A percentile compares a stretch with the other conserved stretches of the same genome.
phyloP scores from a whole-genome alignment of 30 jellyfish, hydroid and myxozoan genomes.

The Hydra vulgaris region DNA sequence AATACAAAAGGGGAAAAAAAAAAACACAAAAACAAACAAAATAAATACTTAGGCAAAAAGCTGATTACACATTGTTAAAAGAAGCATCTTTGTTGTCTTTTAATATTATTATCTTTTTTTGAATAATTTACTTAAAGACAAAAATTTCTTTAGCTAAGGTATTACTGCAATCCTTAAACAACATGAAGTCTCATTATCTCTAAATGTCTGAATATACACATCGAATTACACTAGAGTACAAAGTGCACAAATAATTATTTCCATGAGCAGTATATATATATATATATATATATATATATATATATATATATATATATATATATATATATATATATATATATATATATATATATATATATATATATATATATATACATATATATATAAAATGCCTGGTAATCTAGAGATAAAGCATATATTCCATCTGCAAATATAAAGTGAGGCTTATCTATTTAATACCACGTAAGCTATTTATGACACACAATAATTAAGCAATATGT shows the following conservation, averaged over 20 bases:
- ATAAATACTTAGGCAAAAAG: not conserved
- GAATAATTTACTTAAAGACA: not conserved
- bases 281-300: not conserved
- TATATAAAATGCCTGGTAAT: no score
- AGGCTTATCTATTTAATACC: no score
- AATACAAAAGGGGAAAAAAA: not conserved
- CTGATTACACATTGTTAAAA: not conserved
- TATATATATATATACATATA: no score
- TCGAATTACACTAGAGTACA: no score
- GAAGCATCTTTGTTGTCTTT: not conserved
- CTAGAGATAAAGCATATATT: no score
- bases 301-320: not conserved
- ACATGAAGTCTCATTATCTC: not conserved
- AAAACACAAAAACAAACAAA: not conserved
- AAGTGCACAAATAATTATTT: no score
- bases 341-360: no score
- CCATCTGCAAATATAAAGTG: no score
- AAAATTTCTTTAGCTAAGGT: not conserved
- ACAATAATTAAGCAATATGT: no score
- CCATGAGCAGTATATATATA: no score
- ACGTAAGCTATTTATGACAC: no score
- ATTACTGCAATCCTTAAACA: not conserved
- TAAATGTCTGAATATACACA: not conserved
- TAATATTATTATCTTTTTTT: not conserved
- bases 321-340: no score